A percentile compares a stretch with the other conserved stretches of the same genome.
Evolutionary conservation across 2,888 invertebrate genomes (phyloP).

Genomic region (Mesorhabditis spiculigera): DNA sequence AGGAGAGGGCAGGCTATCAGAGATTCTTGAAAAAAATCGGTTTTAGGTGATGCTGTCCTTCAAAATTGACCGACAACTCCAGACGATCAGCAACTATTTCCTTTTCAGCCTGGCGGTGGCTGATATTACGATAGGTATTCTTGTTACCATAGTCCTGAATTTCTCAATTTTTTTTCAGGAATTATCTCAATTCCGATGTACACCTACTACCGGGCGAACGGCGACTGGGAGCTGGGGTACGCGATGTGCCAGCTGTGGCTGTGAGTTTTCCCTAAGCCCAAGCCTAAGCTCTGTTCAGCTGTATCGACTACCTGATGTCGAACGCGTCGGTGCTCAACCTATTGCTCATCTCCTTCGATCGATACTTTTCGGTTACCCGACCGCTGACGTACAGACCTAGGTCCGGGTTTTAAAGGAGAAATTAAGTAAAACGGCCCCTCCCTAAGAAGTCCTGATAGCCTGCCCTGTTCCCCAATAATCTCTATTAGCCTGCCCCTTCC

Average conservation of each 20-base stretch:
- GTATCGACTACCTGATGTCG: conserved; percentile 92
- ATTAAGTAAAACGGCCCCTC: background rate
- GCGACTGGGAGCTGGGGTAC: conserved; percentile 81
- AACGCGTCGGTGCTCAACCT: conserved; percentile 97
- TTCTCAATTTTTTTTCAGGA: conserved; percentile 31
- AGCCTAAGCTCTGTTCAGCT: conserved; percentile 57
- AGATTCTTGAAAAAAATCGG: no score
- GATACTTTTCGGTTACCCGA: conserved; percentile 65
- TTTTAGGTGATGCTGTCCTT: conserved; percentile 96
- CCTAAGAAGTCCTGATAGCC: background rate
- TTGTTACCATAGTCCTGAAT: no score
- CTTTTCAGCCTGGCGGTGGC: conserved; percentile 88
- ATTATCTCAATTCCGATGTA: conserved; percentile 95
- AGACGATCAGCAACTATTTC: conserved; percentile 97
- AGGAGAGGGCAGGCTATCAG: no score
- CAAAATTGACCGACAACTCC: conserved; percentile 95
- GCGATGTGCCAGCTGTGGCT: conserved; percentile 78
- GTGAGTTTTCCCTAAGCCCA: background rate
- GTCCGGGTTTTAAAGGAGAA: conserved; percentile 12
- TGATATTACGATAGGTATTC: conserved; percentile 83
- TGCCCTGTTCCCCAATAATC: no score
- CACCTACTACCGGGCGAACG: conserved; percentile 79
- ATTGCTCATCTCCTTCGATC: conserved; percentile 93
- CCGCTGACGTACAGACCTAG: conserved; percentile 87
- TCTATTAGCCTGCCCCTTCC: background rate